Evolutionary conservation across 2,888 invertebrate genomes (phyloP), one percentile per base, ranked within the genome.

Genomic region (Liposcelis brunnea): DNA sequence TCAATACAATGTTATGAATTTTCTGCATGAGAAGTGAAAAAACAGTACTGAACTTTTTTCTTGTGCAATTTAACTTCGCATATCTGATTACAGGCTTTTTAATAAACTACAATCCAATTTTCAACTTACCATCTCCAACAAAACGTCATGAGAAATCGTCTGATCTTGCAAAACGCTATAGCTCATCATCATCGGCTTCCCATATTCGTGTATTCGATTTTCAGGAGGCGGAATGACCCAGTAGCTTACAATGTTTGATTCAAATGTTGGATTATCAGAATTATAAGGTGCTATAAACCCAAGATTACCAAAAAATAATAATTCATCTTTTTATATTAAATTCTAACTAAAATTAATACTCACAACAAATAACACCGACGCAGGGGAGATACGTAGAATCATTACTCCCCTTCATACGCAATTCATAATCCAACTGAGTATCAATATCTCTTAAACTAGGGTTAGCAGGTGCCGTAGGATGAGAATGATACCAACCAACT

Each of bases 141-240:
- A 79, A 11, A 87, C 74, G 56, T 83, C 81, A 52, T 80, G 74
- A 1, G 85, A 76, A 45, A 91, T 67, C 54, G 81, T 79, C 44
- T 77, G 76, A 56, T 93, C 91, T 55, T 86, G 80, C 2, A 80
- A 67, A 50, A 89, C 74, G 49, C 80, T 82, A 59, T 89, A 90
- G 52, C 84, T 84, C 66, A 94, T 77, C 38, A 84, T 68, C 77
- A 94, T 81, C 1, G 94, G 94, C 37, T 89, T 76, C 0, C 91
- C 91, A 62, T 91, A 90, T 62, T 93, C 93, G 45, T 84, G 78
- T 8, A 89, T 87, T 54, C 85, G 76, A 57, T 82, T 83, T 67
- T 94, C 94, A 36, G 87, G 84, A 2, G 94, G 93, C n/a, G 94
- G 91, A 68, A 87, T 77, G 2, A 93, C 89, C 93, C 94, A 94